phyloP scores from a whole-genome alignment of 1,140 invertebrate genomes.

The Diplogasteroides magnus region DNA sequence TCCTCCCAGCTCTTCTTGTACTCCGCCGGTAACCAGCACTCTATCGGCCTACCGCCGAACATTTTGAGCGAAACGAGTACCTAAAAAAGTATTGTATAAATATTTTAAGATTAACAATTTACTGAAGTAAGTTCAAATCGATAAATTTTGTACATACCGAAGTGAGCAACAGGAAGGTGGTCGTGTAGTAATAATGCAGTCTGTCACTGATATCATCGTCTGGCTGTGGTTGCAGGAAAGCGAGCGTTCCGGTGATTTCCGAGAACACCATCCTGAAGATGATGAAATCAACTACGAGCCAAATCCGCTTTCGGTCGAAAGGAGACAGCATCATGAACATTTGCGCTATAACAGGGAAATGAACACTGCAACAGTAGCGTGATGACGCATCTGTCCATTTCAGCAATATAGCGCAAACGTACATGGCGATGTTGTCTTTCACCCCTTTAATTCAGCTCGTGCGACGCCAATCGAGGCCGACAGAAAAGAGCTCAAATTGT shows the following conservation, averaged over 20 bases:
- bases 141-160: conserved; percentile 34
- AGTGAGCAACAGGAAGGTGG: conserved; percentile 50
- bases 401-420: too few relatives aligned
- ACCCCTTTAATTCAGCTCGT: too few relatives aligned
- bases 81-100: conserved; percentile 26
- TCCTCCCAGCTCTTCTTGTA: conserved; percentile 53
- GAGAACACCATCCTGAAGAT: conserved; percentile 50
- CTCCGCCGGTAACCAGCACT: conserved; percentile 53
- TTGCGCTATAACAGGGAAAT: too few relatives aligned
- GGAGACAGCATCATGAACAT: too few relatives aligned
- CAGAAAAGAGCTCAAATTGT: too few relatives aligned
- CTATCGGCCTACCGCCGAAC: conserved; percentile 50
- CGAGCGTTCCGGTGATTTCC: conserved; percentile 53
- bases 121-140: conserved; percentile 8
- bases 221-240: conserved; percentile 46
- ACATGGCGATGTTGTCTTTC: too few relatives aligned
- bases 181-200: conserved; percentile 50
- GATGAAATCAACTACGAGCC: too few relatives aligned
- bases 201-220: conserved; percentile 54
- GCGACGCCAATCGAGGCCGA: too few relatives aligned
- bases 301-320: too few relatives aligned
- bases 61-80: conserved; percentile 53
- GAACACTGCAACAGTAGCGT: too few relatives aligned
- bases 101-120: conserved; percentile 15
- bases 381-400: too few relatives aligned